A percentile compares a stretch with the other conserved stretches of the same genome.
Evolutionary conservation across 2,797 vertebrate genomes (phyloP).

Genomic region (Otolemur crassicaudatus): DNA sequence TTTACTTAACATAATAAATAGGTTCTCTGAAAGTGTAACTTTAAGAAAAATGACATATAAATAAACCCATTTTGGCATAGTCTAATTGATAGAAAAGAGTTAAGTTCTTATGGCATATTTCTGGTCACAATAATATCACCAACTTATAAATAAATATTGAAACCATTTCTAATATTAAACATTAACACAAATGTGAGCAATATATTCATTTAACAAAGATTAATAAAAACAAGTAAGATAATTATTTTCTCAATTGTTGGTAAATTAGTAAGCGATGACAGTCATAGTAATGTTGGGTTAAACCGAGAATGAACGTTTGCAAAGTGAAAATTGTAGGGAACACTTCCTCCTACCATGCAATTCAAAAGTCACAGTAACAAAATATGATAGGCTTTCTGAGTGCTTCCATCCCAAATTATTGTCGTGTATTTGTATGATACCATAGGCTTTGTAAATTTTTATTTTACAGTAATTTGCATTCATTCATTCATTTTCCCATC

Average conservation of each 20-base stretch:
- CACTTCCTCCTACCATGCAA: background rate
- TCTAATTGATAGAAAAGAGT: background rate
- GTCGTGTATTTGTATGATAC: background rate
- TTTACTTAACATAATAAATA: background rate
- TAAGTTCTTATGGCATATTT: background rate
- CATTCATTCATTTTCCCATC: background rate
- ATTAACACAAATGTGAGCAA: background rate
- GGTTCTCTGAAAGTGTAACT: background rate
- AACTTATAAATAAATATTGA: background rate
- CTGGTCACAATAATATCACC: background rate
- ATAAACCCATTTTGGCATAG: background rate
- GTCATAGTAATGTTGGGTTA: background rate
- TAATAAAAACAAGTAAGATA: background rate
- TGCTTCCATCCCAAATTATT: background rate
- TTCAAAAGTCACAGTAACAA: background rate
- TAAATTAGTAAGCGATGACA: background rate
- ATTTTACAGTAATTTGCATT: background rate
- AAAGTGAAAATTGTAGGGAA: background rate
- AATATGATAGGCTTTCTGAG: background rate
- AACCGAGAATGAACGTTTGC: background rate
- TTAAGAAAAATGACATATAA: background rate
- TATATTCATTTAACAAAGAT: background rate
- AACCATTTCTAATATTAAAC: background rate
- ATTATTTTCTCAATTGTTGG: background rate
- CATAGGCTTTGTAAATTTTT: background rate